Percentiles rank a stretch among this genome's conserved stretches.
These are phyloP conservation scores for Sussaba pulchella DNA, from an alignment of 2,888 invertebrate species.

Conservation along the genomic window DNA sequence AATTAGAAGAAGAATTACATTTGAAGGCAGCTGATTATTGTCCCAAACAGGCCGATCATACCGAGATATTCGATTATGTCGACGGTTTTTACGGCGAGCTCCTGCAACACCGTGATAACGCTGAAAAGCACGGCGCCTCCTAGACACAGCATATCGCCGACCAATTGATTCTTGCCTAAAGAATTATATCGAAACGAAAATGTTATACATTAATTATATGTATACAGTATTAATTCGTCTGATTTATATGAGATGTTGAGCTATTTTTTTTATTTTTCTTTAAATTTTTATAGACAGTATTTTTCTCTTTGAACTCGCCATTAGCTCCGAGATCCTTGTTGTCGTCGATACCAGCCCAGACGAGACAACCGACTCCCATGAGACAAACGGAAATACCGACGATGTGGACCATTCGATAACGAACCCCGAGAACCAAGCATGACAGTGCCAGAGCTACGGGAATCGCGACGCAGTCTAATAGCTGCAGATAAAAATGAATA, in stretches of 20 bases:
- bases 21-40: constrained; percentile 91
- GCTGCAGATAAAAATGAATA: constrained; percentile 84
- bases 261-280: constrained; percentile 19
- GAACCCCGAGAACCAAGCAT: constrained; percentile 90
- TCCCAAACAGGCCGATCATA: constrained; percentile 92
- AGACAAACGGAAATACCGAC: constrained; percentile 92
- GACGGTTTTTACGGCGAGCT: constrained; percentile 92
- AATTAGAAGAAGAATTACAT: constrained; percentile 86
- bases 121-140: constrained; percentile 92
- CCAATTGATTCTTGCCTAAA: constrained; percentile 90
- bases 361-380: constrained; percentile 92
- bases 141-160: constrained; percentile 93
- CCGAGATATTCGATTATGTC: constrained; percentile 93
- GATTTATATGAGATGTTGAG: no score
- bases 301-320: constrained; percentile 69
- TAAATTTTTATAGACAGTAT: not conserved
- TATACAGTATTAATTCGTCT: no score
- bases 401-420: constrained; percentile 91
- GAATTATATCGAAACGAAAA: constrained; percentile 14
- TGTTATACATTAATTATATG: not conserved
- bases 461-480: constrained; percentile 94
- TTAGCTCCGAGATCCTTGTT: constrained; percentile 85
- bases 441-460: constrained; percentile 92
- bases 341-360: constrained; percentile 93
- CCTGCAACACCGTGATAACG: constrained; percentile 92